Base-by-base conservation (phyloP, 2,888 invertebrate genomes). In the Choreutis nemorana region DNA sequence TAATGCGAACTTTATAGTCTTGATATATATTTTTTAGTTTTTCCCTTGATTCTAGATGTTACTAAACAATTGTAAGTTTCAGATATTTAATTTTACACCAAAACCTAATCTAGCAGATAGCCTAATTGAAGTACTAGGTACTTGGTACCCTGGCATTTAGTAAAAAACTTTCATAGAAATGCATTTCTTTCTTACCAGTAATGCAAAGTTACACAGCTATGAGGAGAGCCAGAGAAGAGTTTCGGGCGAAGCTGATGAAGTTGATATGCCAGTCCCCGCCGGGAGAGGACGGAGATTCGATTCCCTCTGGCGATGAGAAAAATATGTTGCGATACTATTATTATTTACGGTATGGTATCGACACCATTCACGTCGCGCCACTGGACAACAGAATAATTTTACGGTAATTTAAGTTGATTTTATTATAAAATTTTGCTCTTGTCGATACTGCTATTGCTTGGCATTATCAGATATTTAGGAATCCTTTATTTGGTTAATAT, bases 321-420 rank as follows among this genome's bases (percentile, higher is more conserved):
- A 86, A 90, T 54, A 65, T 88, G 47, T 61, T 90, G 28, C 83
- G 93, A 37, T 96, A 96, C 64, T 92, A 94, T 59, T 94, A 93
- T 61, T 97, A 94, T 51, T 85, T 96, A 26, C 87, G 89, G 48
- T 89, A 94, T 59, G 96, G 95, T 0, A 89, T 96, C 24, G 94
- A 94, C 54, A 94, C 94, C 2, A 87, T 89, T 37, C 90, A 94
- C 55, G 91, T 96, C 1, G 90, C 94, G 1, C 89, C 94, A 2
- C 81, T 96, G 55, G 90, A 91, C 50, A 82, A 84, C 31, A 81
- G 81, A 45, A 86, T 91, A 52, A 73, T 95, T 33, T 77, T 83
- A 23, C 78, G 78, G 87, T 86, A 42, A 41, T 21, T 12, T 12
- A 30, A 31, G 23, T 29, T 27, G 26, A 14, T 27, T 30, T 20